These are phyloP conservation scores for Melieria picta DNA, from an alignment of 2,888 invertebrate genomes.

Conservation along the genomic window DNA sequence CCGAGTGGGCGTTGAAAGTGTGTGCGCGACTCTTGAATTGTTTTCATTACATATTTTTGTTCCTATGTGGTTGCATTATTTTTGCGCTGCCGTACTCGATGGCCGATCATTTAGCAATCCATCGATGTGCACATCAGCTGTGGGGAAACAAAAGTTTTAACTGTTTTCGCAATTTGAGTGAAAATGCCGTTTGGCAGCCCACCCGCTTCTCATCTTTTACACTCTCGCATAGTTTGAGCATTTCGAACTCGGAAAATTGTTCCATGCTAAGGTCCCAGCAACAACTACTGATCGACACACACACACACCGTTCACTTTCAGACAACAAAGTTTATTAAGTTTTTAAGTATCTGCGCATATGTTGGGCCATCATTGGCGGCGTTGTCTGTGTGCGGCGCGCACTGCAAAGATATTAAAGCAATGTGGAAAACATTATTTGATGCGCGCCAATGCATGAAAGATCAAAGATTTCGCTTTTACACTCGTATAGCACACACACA, in stretches of 20 bases:
- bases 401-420: neutral
- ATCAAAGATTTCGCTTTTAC: neutral
- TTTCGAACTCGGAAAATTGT: too few relatives aligned
- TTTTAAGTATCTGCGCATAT: neutral
- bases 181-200: too few relatives aligned
- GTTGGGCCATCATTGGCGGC: neutral
- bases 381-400: neutral
- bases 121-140: neutral
- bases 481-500: too few relatives aligned
- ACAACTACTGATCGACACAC: too few relatives aligned
- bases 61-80: too few relatives aligned
- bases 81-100: neutral
- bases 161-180: neutral
- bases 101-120: neutral
- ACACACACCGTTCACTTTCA: too few relatives aligned
- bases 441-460: neutral
- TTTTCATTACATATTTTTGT: too few relatives aligned
- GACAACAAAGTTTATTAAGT: neutral
- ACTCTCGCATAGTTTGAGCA: too few relatives aligned
- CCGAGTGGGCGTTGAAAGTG: too few relatives aligned
- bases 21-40: too few relatives aligned
- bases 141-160: neutral
- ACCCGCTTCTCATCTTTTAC: too few relatives aligned
- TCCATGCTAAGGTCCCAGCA: too few relatives aligned
- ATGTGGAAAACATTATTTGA: slow-evolving; percentile 3